phyloP scores from a whole-genome alignment of 2,797 vertebrate genomes.

The Microctenopoma lineatum region DNA sequence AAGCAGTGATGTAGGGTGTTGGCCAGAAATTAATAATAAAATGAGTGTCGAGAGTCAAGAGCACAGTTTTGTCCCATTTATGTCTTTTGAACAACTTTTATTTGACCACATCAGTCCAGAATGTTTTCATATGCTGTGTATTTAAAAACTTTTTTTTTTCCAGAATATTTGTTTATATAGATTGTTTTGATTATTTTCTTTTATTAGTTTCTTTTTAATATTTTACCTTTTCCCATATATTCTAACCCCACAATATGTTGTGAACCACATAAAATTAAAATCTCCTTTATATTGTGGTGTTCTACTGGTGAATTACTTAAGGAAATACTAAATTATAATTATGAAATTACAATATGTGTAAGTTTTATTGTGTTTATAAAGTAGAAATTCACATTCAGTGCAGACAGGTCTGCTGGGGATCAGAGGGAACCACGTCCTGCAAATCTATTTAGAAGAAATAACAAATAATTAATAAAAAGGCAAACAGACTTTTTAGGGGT shows the following conservation, averaged over 20 bases:
- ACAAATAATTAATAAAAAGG: constrained; percentile 11
- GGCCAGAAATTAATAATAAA: constrained; percentile 72
- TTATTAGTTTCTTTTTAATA: not conserved
- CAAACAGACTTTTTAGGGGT: constrained; percentile 19
- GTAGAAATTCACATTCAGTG: not conserved
- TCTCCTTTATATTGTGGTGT: not conserved
- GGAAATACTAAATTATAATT: not conserved
- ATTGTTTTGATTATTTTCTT: not conserved
- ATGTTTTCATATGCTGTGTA: not conserved
- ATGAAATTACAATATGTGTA: constrained; percentile 4
- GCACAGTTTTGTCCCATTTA: constrained; percentile 40
- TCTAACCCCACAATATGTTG: not conserved
- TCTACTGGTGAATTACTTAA: not conserved
- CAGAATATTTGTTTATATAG: not conserved
- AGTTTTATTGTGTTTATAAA: constrained; percentile 6
- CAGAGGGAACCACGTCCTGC: not conserved
- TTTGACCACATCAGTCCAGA: constrained; percentile 27
- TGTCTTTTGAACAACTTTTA: constrained; percentile 49
- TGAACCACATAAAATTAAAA: not conserved
- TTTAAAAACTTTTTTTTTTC: not conserved
- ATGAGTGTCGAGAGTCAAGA: constrained; percentile 45
- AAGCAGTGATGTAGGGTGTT: constrained; percentile 67
- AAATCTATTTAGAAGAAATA: constrained; percentile 22
- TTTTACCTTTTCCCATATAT: not conserved
- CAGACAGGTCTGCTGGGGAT: not conserved